phyloP scores from a whole-genome alignment of 2,888 invertebrate genomes.

The Argyresthia albistria region DNA sequence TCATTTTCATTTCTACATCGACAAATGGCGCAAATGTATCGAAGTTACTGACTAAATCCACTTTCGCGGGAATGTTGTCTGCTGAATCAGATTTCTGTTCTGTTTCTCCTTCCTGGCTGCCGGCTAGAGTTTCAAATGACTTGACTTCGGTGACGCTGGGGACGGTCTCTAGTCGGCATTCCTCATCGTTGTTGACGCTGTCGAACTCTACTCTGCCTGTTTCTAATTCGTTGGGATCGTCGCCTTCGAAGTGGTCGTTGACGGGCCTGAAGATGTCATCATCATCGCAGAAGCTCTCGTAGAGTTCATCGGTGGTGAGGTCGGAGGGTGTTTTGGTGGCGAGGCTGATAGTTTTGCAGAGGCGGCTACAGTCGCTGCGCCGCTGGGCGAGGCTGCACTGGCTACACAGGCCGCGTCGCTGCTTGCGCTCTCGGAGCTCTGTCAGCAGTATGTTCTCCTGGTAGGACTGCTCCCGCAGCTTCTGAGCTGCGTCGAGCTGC shows the following conservation, averaged over 20 bases:
- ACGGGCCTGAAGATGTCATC: slow-evolving; percentile 15
- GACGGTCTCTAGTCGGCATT: slow-evolving; percentile 18
- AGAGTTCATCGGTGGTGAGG: slow-evolving; percentile 11
- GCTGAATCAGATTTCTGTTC: neutral
- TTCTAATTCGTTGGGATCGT: neutral
- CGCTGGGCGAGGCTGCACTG: slow-evolving; percentile 28
- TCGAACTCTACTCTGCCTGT: neutral
- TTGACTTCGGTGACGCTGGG: slow-evolving; percentile 30
- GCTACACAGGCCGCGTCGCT: slow-evolving; percentile 37
- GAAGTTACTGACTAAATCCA: neutral
- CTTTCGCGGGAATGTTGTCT: neutral
- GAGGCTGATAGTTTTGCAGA: neutral
- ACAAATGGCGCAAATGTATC: neutral
- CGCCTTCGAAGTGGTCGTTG: neutral
- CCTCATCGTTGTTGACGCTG: neutral
- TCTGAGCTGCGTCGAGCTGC: slow-evolving; percentile 43
- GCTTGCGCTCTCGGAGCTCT: slow-evolving; percentile 43
- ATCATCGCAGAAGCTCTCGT: slow-evolving; percentile 37
- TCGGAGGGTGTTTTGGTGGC: neutral
- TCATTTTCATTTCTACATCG: neutral
- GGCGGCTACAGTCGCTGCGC: slow-evolving; percentile 13
- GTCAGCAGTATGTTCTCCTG: slow-evolving; percentile 44
- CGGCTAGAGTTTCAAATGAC: neutral
- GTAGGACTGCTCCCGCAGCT: slow-evolving; percentile 37
- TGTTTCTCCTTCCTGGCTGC: neutral